Percentiles rank a stretch among this genome's conserved stretches.
These are phyloP conservation scores for Callipepla squamata DNA, from an alignment of 2,113 vertebrate genomes.

Conservation along the genomic window DNA sequence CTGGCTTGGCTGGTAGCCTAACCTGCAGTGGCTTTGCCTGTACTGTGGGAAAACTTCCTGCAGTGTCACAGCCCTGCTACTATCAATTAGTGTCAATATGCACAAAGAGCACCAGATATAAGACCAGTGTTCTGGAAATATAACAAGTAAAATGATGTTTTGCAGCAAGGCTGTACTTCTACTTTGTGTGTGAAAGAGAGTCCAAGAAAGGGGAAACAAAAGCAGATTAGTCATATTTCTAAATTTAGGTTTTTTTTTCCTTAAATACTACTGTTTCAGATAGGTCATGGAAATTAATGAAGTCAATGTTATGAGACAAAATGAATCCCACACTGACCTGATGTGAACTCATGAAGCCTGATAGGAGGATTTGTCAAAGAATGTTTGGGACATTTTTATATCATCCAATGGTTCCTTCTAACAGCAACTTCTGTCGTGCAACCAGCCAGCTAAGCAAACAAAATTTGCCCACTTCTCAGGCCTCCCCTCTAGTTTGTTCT, in stretches of 20 bases:
- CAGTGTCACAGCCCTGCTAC: constrained; percentile 68
- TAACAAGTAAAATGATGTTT: constrained; percentile 31
- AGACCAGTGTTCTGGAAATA: constrained; percentile 46
- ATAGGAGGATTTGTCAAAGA: constrained; percentile 53
- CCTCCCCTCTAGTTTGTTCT: not conserved
- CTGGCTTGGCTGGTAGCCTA: constrained; percentile 64
- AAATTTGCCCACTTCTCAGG: constrained; percentile 14
- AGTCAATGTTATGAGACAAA: constrained; percentile 58
- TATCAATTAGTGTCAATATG: constrained; percentile 65
- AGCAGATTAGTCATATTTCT: constrained; percentile 26
- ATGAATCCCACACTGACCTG: constrained; percentile 56
- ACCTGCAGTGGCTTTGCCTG: constrained; percentile 51
- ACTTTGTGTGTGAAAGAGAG: constrained; percentile 42
- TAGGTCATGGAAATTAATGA: constrained; percentile 65
- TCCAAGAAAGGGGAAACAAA: constrained; percentile 26
- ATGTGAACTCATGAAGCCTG: constrained; percentile 47
- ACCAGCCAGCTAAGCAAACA: constrained; percentile 35
- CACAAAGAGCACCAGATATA: constrained; percentile 55
- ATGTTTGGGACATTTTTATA: constrained; percentile 38
- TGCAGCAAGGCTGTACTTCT: constrained; percentile 26
- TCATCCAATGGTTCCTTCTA: constrained; percentile 24
- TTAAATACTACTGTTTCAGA: constrained; percentile 50
- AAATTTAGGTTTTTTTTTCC: constrained; percentile 40
- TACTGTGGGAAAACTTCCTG: constrained; percentile 68
- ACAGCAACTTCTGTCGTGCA: constrained; percentile 8